A percentile compares a stretch with the other conserved stretches of the same genome.
Conservation (phyloP, 2,113 vertebrate species). For the Arenaria interpres region DNA sequence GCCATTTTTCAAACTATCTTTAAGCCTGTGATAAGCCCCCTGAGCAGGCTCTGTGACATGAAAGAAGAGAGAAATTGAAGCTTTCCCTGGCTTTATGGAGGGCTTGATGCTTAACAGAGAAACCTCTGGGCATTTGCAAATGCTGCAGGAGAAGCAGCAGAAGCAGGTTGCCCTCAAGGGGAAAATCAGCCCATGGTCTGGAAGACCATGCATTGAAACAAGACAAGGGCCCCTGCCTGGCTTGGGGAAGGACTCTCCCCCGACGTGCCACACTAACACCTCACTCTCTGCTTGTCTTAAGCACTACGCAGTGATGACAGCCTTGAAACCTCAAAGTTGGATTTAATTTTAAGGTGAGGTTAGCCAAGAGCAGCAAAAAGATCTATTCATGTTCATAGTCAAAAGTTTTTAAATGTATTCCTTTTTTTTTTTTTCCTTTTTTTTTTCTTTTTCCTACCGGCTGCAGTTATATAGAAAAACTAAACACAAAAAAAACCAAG, state of each 20-base stretch:
- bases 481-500: not conserved
- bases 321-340: not conserved
- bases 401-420: not conserved
- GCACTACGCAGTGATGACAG: rapidly evolving
- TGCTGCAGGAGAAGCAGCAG: not conserved
- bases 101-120: not conserved
- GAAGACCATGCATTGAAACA: not conserved
- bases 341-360: not conserved
- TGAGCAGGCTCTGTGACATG: not conserved
- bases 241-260: not conserved
- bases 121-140: not conserved
- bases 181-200: not conserved
- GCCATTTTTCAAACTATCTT: not conserved
- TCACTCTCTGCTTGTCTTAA: not conserved
- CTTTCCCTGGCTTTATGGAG: not conserved
- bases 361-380: not conserved
- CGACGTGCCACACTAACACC: rapidly evolving
- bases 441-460: not conserved
- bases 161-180: not conserved
- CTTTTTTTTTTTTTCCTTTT: not conserved
- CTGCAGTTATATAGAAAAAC: not conserved
- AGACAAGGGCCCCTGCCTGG: not conserved
- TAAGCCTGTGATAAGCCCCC: not conserved
- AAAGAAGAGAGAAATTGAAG: not conserved
- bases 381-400: not conserved